Evolutionary conservation across 2,113 vertebrate species (phyloP).

Genomic region (Crypturellus undulatus): DNA sequence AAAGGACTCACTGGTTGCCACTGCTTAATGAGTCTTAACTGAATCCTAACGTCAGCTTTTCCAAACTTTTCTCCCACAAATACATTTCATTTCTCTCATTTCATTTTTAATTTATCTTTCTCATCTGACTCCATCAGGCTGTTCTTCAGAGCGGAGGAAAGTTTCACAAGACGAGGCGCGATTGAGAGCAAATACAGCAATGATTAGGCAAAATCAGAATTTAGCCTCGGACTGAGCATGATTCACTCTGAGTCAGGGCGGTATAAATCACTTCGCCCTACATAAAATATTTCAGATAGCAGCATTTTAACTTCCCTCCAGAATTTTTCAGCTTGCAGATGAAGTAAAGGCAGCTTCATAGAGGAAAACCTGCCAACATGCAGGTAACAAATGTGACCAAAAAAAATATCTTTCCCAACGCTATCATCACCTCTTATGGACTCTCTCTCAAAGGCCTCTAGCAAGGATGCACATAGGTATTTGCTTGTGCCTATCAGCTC

Average conservation of each 20-base stretch:
- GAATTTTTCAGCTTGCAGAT: not conserved
- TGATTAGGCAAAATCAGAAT: not conserved
- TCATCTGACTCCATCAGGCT: not conserved
- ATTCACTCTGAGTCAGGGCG: not conserved
- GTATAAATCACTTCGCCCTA: not conserved
- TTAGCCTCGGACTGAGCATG: not conserved
- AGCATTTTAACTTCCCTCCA: not conserved
- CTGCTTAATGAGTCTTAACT: not conserved
- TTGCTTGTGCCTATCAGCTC: not conserved
- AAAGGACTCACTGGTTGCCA: not conserved
- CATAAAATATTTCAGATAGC: not conserved
- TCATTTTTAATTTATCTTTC: conserved; percentile 28
- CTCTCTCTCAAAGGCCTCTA: rapidly evolving
- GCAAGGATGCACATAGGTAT: rapidly evolving
- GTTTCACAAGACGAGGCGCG: not conserved
- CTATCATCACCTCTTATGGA: not conserved
- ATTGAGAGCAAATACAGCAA: not conserved
- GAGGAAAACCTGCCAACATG: not conserved
- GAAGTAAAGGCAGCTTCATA: not conserved
- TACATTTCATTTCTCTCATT: not conserved
- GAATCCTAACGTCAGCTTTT: not conserved
- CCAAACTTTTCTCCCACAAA: not conserved
- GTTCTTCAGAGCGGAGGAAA: conserved; percentile 4
- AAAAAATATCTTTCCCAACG: not conserved
- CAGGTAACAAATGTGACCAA: not conserved